Conservation (phyloP, 92 coral and sea anemone genomes). For the Anthopleura xanthogrammica region DNA sequence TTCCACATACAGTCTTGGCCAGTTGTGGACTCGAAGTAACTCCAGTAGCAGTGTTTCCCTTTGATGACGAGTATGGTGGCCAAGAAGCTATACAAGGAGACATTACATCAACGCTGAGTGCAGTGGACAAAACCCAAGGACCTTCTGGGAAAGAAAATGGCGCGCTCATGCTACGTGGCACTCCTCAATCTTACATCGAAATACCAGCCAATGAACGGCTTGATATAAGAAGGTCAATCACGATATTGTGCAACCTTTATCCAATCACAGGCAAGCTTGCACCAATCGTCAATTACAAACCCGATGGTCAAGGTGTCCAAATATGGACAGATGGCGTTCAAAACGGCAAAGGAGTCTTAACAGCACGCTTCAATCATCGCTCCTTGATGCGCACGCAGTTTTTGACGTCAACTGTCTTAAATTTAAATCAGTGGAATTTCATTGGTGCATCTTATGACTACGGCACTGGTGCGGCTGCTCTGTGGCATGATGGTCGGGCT, state of each 20-base stretch:
- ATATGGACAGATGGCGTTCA: slow-evolving; percentile 39
- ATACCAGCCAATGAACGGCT: slow-evolving; percentile 46
- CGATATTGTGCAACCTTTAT: slow-evolving; percentile 44
- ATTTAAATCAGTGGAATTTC: slow-evolving; percentile 54
- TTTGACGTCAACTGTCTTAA: slow-evolving; percentile 27
- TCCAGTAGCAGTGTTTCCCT: slow-evolving; percentile 65
- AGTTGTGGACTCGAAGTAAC: slow-evolving; percentile 27
- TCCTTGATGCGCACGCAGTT: slow-evolving; percentile 10
- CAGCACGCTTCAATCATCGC: slow-evolving; percentile 51
- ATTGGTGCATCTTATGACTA: slow-evolving; percentile 66
- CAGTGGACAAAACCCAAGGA: slow-evolving; percentile 36
- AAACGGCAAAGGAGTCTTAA: slow-evolving; percentile 29
- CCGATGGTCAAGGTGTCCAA: slow-evolving; percentile 56
- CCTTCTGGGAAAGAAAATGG: slow-evolving; percentile 46
- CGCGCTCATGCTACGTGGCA: slow-evolving; percentile 44
- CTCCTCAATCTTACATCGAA: slow-evolving; percentile 50
- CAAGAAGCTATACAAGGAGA: slow-evolving; percentile 37
- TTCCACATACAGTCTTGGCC: slow-evolving; percentile 28
- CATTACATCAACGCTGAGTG: slow-evolving; percentile 32
- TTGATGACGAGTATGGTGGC: slow-evolving; percentile 37
- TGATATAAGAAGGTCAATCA: slow-evolving; percentile 48
- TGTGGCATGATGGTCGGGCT: slow-evolving; percentile 55
- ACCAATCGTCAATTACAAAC: slow-evolving; percentile 61
- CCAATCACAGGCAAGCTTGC: slow-evolving; percentile 52
- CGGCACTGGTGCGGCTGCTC: slow-evolving; percentile 44